These are phyloP conservation scores for Trissolcus brochymenae DNA, from an alignment of 2,888 invertebrate genomes.

Conservation along the genomic window DNA sequence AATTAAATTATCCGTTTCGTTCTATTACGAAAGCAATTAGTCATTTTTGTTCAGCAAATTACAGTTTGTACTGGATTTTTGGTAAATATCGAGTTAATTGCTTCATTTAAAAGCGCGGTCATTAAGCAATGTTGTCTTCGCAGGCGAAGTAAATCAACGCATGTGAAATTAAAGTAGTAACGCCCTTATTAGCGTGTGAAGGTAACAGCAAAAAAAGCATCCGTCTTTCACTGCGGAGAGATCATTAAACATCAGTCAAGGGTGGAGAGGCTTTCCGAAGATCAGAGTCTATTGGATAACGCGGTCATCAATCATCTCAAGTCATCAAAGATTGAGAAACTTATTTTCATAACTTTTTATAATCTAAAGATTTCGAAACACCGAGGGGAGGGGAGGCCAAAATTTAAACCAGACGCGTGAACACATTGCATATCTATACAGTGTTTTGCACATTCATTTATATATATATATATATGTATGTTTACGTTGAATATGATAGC, in stretches of 20 bases:
- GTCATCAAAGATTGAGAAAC: constrained; percentile 52
- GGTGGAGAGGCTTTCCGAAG: constrained; percentile 63
- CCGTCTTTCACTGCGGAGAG: constrained; percentile 63
- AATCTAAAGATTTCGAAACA: no score
- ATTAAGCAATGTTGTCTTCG: constrained; percentile 40
- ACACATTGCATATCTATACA: no score
- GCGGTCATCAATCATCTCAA: constrained; percentile 72
- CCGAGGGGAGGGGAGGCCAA: no score
- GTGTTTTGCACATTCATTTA: no score
- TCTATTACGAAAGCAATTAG: constrained; percentile 45
- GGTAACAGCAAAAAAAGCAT: constrained; percentile 60
- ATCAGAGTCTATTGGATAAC: constrained; percentile 65
- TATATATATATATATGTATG: no score
- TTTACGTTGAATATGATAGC: no score
- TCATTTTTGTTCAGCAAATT: constrained; percentile 36
- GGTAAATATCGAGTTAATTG: constrained; percentile 48
- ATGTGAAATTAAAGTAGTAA: constrained; percentile 54
- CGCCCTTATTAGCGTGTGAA: constrained; percentile 62
- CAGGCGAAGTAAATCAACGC: constrained; percentile 44
- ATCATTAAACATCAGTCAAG: constrained; percentile 70
- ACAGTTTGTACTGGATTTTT: constrained; percentile 32
- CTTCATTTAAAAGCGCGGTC: constrained; percentile 51
- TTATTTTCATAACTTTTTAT: no score
- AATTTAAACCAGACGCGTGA: no score
- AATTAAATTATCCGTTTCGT: constrained; percentile 43